Conservation (phyloP, 2,888 invertebrate genomes). For the Andrena chrysosceles region DNA sequence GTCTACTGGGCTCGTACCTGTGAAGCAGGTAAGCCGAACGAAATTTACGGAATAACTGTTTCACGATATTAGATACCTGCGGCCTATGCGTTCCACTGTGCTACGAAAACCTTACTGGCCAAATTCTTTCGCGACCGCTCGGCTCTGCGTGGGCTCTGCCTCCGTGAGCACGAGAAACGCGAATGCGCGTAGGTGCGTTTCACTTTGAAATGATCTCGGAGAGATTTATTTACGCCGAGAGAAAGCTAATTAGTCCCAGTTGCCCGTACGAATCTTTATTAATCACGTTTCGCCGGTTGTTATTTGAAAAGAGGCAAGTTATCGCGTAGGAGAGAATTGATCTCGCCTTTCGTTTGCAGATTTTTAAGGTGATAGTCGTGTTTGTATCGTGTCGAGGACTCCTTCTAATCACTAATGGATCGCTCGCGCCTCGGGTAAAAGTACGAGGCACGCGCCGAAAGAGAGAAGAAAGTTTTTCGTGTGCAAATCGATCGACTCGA, state of each 20-base stretch:
- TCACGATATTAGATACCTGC: slow-evolving; percentile 29
- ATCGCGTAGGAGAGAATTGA: neutral
- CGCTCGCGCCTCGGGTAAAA: neutral
- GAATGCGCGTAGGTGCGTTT: slow-evolving; percentile 14
- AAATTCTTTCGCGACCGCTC: too few relatives aligned
- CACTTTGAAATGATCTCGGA: slow-evolving; percentile 6
- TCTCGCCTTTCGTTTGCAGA: neutral
- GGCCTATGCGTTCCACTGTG: neutral
- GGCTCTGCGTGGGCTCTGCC: too few relatives aligned
- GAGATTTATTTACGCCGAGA: slow-evolving; percentile 20
- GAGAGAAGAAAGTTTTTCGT: slow-evolving; percentile 22
- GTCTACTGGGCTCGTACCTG: slow-evolving; percentile 56
- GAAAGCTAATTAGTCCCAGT: slow-evolving; percentile 53
- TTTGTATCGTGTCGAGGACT: neutral
- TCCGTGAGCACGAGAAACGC: neutral
- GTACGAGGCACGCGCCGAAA: neutral
- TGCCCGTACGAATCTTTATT: slow-evolving; percentile 42
- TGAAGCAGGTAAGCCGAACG: slow-evolving; percentile 47
- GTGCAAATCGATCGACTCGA: slow-evolving; percentile 2
- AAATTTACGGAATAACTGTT: slow-evolving; percentile 13
- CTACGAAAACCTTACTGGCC: too few relatives aligned
- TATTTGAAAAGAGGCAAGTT: neutral
- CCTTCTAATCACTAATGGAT: neutral
- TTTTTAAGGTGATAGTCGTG: neutral
- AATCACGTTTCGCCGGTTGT: slow-evolving; percentile 36